Evolutionary conservation across 2,797 vertebrate species (phyloP), one percentile per base, ranked within the genome.

Genomic region (Vespertilio murinus): DNA sequence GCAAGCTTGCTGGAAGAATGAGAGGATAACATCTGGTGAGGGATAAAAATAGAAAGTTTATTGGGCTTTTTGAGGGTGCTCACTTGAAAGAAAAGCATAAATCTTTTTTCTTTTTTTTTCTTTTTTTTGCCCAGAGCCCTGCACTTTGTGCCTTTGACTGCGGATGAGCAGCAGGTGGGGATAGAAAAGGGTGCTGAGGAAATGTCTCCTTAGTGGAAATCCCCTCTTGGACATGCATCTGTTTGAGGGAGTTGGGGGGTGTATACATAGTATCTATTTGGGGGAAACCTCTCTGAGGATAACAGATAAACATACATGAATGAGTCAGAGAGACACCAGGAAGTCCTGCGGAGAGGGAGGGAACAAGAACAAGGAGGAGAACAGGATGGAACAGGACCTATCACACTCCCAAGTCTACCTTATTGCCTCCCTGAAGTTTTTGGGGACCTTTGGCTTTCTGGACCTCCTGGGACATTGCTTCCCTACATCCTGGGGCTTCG

Each of bases 1-100:
- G 79, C 81, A 83, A 81, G 82, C 54, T 90, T 85, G 40, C n/a
- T 70, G 71, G 75, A 42, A 95, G 79, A 77, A 84, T 33, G 54
- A 85, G 28, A 94, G 54, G 89, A 35, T 61, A 84, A 93, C 96
- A 96, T 96, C 96, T 97, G 96, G 67, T n/a, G 86, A 94, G 45
- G 67, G 84, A 74, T 96, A 94, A 95, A 97, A 94, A 95, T 89
- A 96, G 93, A 93, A 88, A 93, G 79, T 54, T 93, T 90, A 80
- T 61, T 93, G 93, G 86, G 28, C 61, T 93, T 95, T 95, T 67
- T 82, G 82, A 93, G 91, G 71, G 85, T 96, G 93, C 64, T 95
- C 69, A 97, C 95, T 97, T 97, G 88, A 97, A 97, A 97, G 95
- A 93, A 77, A 81, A 92, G 14, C 92, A 97, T 97, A 94, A 97